Percentiles rank a stretch among this genome's conserved stretches.
These are phyloP conservation scores for Sinosuthora webbiana DNA, from an alignment of 2,113 vertebrate species.

Conservation along the genomic window DNA sequence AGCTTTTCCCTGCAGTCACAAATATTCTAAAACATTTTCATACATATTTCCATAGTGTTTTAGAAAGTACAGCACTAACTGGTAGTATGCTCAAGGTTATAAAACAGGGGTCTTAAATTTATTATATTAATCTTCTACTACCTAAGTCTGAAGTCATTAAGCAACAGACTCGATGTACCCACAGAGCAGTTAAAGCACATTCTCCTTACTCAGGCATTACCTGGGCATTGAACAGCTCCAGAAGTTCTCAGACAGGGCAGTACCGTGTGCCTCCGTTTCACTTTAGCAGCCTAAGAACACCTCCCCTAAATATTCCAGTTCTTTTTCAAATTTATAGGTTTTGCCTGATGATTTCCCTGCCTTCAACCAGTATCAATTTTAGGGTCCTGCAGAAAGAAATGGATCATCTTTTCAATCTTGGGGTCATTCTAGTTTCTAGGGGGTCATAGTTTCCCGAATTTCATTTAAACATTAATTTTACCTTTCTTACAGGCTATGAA, in stretches of 20 bases:
- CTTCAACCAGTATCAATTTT: background rate
- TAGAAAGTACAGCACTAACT: background rate
- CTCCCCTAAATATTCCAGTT: background rate
- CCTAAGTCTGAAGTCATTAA: background rate
- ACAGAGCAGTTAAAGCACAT: background rate
- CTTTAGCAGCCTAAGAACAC: background rate
- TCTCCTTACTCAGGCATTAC: background rate
- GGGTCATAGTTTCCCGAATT: background rate
- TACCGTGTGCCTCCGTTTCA: rapidly evolving
- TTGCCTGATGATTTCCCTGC: background rate
- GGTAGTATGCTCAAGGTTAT: background rate
- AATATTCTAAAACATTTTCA: background rate
- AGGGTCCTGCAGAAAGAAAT: background rate
- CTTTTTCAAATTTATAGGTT: background rate
- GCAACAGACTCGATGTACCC: background rate
- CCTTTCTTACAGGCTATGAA: background rate
- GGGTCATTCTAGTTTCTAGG: background rate
- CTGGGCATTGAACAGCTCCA: background rate
- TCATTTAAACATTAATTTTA: background rate
- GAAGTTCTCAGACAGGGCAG: background rate
- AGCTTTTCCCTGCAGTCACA: background rate
- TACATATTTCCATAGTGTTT: background rate
- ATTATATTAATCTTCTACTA: background rate
- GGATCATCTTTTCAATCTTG: background rate
- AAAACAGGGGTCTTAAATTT: background rate